Evolutionary conservation across 2,113 vertebrate genomes (phyloP).

Genomic region (Gymnobelideus leadbeateri): DNA sequence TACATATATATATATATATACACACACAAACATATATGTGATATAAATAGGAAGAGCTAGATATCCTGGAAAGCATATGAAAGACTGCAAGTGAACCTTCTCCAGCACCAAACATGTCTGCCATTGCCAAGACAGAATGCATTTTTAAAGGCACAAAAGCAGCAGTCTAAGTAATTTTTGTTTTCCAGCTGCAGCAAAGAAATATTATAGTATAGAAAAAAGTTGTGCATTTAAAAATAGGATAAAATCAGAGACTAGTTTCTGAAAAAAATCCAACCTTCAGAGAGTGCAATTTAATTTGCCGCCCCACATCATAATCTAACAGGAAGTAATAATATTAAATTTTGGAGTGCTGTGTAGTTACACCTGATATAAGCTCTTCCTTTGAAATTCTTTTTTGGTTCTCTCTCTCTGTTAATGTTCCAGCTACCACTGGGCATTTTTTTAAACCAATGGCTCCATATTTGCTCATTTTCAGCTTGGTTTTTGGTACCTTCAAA

Average conservation of each 20-base stretch:
- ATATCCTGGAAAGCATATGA: slow-evolving; percentile 63
- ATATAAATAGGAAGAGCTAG: slow-evolving; percentile 54
- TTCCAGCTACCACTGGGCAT: slow-evolving; percentile 70
- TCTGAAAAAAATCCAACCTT: slow-evolving; percentile 75
- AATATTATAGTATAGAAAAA: slow-evolving; percentile 79
- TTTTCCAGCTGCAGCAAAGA: slow-evolving; percentile 74
- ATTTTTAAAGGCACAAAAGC: slow-evolving; percentile 85
- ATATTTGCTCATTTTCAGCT: slow-evolving; percentile 74
- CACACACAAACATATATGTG: neutral
- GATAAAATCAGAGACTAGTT: slow-evolving; percentile 66
- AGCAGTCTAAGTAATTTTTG: slow-evolving; percentile 77
- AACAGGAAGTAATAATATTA: slow-evolving; percentile 48
- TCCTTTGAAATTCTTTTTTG: slow-evolving; percentile 70
- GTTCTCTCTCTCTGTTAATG: slow-evolving; percentile 73
- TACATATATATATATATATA: too few relatives aligned
- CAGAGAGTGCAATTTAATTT: slow-evolving; percentile 75
- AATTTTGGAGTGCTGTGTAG: slow-evolving; percentile 73
- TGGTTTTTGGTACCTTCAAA: slow-evolving; percentile 78
- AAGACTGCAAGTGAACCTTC: slow-evolving; percentile 61
- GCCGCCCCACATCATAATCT: slow-evolving; percentile 54
- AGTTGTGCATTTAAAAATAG: slow-evolving; percentile 74
- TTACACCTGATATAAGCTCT: slow-evolving; percentile 76
- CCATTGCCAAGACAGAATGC: slow-evolving; percentile 83
- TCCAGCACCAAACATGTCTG: slow-evolving; percentile 69
- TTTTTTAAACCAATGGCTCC: slow-evolving; percentile 61